Conservation (phyloP, 2,113 vertebrate genomes). For the Gracilinanus agilis region DNA sequence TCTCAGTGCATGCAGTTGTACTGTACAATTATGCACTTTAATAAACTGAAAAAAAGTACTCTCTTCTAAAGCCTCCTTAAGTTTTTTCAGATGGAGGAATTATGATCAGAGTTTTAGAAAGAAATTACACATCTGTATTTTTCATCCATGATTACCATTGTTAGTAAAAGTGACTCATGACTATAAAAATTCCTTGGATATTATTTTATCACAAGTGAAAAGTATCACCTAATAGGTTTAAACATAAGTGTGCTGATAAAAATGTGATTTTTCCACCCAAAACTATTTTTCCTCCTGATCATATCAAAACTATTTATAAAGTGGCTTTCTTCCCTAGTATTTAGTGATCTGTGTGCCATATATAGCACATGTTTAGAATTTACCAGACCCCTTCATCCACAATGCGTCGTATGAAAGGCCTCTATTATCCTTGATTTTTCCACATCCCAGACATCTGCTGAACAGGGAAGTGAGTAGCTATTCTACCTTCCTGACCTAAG, state of each 20-base stretch:
- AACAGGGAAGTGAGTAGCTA: neutral
- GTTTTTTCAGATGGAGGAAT: neutral
- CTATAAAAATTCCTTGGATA: neutral
- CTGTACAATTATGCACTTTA: neutral
- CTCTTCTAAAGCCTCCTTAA: neutral
- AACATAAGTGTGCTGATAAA: slow-evolving; percentile 21
- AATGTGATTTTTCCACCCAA: neutral
- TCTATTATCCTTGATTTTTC: slow-evolving; percentile 3
- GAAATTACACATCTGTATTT: neutral
- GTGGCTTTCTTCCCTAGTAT: neutral
- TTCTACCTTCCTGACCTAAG: neutral
- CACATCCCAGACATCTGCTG: neutral
- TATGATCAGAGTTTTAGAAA: neutral
- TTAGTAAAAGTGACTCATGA: neutral
- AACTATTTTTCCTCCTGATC: neutral
- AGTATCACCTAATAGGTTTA: neutral
- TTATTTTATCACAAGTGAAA: neutral
- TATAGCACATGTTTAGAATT: neutral
- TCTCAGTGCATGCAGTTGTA: neutral
- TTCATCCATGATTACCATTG: neutral
- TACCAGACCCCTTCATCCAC: neutral
- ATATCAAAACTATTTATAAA: neutral
- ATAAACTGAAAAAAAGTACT: neutral
- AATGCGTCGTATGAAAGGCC: neutral
- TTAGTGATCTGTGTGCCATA: neutral